Conservation (phyloP, 2,113 vertebrate species). For the Triplophysa siluroides region DNA sequence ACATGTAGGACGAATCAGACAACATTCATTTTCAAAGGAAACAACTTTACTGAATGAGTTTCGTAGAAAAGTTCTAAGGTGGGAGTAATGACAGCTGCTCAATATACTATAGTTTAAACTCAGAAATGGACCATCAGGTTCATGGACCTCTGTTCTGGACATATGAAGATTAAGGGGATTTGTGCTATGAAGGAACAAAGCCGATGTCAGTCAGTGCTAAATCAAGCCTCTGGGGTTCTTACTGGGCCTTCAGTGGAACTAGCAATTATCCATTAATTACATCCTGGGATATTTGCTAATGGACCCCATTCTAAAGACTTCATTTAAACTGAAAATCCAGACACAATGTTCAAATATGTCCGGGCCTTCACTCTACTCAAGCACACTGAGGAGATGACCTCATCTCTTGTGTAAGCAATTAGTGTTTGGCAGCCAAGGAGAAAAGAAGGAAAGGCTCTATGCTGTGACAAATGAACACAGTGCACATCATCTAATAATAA, state of each 20-base stretch:
- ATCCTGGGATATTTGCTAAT: constrained; percentile 68
- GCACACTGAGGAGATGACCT: constrained; percentile 60
- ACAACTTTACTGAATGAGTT: constrained; percentile 19
- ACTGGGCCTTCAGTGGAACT: constrained; percentile 58
- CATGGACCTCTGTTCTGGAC: constrained; percentile 18
- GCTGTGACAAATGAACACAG: constrained; percentile 23
- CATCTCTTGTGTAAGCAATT: constrained; percentile 63
- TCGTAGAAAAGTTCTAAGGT: constrained; percentile 10
- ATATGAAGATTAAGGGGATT: constrained; percentile 50
- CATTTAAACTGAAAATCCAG: constrained; percentile 68
- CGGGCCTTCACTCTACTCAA: constrained; percentile 43
- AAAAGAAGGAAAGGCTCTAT: constrained; percentile 45
- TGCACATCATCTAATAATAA: background rate
- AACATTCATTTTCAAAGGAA: constrained; percentile 36
- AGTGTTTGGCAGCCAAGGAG: constrained; percentile 45
- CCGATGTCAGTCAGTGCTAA: constrained; percentile 60
- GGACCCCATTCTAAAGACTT: constrained; percentile 64
- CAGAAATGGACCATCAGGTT: constrained; percentile 38
- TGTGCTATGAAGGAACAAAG: constrained; percentile 56
- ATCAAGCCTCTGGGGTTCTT: constrained; percentile 53
- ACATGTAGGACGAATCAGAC: background rate
- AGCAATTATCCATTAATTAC: constrained; percentile 73
- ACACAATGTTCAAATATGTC: constrained; percentile 46
- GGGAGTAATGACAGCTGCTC: constrained; percentile 17
- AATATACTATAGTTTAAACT: constrained; percentile 22